Evolutionary conservation across 2,888 invertebrate genomes (phyloP).

Genomic region (Lasioglossum malachurum): DNA sequence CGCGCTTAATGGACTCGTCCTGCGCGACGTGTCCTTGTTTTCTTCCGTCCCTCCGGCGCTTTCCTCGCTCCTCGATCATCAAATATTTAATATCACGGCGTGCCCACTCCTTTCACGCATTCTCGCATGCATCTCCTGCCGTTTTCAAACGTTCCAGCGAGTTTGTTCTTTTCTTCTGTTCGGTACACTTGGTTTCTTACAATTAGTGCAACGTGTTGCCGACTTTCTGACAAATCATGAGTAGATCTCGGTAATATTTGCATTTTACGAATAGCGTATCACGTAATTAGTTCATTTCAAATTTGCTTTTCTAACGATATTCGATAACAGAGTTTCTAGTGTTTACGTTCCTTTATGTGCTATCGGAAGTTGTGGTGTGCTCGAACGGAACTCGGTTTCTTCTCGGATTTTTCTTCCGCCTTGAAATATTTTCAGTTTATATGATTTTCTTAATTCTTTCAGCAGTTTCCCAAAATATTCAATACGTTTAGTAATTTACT

Average conservation of each 20-base stretch:
- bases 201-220: background rate
- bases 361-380: background rate
- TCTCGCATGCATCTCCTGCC: background rate
- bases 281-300: background rate
- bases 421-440: too few species aligned
- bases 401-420: too few species aligned
- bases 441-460: too few species aligned
- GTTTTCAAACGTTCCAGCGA: background rate
- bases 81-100: slow-evolving; percentile 18
- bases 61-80: slow-evolving; percentile 35
- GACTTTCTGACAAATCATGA: background rate
- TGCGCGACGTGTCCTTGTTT: slow-evolving; percentile 34
- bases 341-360: background rate
- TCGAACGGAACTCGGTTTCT: background rate
- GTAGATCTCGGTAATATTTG: background rate
- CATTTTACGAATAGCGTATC: background rate
- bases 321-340: background rate
- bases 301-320: background rate
- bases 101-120: background rate
- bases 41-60: slow-evolving; percentile 25
- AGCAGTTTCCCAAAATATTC: too few species aligned
- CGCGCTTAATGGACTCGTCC: slow-evolving; percentile 56
- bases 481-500: too few species aligned
- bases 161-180: too few species aligned
- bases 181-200: background rate